phyloP scores from a whole-genome alignment of 2,888 invertebrate species.

The Mythimna albipuncta region DNA sequence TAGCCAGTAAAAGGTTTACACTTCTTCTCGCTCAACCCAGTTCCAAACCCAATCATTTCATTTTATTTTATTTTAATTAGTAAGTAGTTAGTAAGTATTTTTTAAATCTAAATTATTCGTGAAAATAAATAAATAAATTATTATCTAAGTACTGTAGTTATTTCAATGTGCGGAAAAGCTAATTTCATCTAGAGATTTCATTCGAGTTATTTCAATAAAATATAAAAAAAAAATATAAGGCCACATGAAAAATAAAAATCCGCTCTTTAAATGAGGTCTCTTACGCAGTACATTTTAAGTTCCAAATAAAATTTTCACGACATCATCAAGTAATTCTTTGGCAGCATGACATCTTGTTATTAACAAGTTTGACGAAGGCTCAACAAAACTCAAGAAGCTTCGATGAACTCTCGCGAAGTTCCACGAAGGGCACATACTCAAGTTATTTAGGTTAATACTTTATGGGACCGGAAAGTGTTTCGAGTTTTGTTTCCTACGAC shows the following conservation, averaged over 20 bases:
- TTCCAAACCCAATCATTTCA: too few relatives aligned
- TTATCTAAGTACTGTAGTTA: too few relatives aligned
- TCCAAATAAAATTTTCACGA: constrained; percentile 22
- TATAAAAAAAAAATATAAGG: too few relatives aligned
- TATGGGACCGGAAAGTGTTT: constrained; percentile 48
- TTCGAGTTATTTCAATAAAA: too few relatives aligned
- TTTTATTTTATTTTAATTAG: too few relatives aligned
- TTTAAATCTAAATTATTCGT: too few relatives aligned
- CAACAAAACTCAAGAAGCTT: constrained; percentile 55
- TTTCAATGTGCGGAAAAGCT: too few relatives aligned
- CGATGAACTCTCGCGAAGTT: constrained; percentile 61
- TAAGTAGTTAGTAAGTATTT: too few relatives aligned
- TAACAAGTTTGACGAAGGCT: constrained; percentile 67
- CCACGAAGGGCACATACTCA: constrained; percentile 54
- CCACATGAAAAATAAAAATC: constrained; percentile 6
- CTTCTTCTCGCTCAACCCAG: too few relatives aligned
- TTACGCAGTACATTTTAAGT: constrained; percentile 3
- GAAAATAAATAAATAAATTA: too few relatives aligned
- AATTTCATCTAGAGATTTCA: too few relatives aligned
- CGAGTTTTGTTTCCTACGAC: constrained; percentile 53
- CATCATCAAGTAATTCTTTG: constrained; percentile 33
- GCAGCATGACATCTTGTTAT: constrained; percentile 62
- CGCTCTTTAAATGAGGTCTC: neutral
- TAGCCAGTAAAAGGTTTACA: too few relatives aligned
- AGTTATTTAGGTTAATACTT: constrained; percentile 65